Evolutionary conservation across 1,140 invertebrate species (phyloP), one percentile per base, ranked within the genome.

Genomic region (Sycophila sp.): DNA sequence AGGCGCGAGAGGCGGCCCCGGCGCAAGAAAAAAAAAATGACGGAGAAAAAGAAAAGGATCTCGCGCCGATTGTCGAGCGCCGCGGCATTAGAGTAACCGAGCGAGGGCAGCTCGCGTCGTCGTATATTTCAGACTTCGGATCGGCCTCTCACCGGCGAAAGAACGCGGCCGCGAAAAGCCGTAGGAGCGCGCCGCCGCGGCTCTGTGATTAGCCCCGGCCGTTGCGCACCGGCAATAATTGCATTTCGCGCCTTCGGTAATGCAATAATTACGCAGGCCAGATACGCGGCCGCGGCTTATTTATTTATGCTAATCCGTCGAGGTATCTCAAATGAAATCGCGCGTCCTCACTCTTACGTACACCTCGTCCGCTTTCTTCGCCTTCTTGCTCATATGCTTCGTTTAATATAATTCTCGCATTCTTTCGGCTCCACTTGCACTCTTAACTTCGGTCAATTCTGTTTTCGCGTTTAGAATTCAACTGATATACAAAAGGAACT

Each of bases 241-340:
- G 73, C 71, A 53, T 38, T 73, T 75, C 69, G 73, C 69, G 24
- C 28, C 71, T 76, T 75, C 73, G 75, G 73, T 78, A 75, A 77
- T 78, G 74, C 74, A 75, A 74, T 79, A 75, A 79, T 79, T 75
- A 73, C 72, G 65, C 73, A 17, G 34, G 56, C 2, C 4, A 15
- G 19, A 55, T 5, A 49, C 17, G 17, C 13, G 7, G 15, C 28
- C 28, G n/a, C 59, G 63, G 75, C 73, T 72, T 76, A 73, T 76
- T 80, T 77, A 73, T 77, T 78, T 77, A 77, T 74, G 71, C 59
- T 77, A 76, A 78, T 76, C 73, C 59, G 0, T 22, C 65, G 72
- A 51, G 58, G 45, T 62, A 73, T 75, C 69, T 73, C 66, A 65
- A 75, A 69, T 68, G 69, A 63, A 36, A 62, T 73, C 69, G 22